A percentile compares a stretch with the other conserved stretches of the same genome.
phyloP scores from a whole-genome alignment of 2,888 invertebrate species.

The Tenthredo scrophulariae region DNA sequence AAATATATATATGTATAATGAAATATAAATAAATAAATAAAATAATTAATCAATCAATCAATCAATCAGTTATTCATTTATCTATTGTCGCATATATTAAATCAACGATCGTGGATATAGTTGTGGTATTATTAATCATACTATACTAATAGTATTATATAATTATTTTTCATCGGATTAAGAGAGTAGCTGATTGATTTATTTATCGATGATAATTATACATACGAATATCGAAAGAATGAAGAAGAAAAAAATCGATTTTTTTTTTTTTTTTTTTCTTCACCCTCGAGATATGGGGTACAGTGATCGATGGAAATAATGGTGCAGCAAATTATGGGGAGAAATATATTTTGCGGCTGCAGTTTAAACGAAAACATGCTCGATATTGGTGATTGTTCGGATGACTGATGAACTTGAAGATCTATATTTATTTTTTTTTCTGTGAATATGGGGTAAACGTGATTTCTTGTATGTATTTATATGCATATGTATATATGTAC shows the following conservation, averaged over 20 bases:
- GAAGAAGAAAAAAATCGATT: too few species aligned
- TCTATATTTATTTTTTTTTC: neutral
- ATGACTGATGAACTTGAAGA: constrained; percentile 2
- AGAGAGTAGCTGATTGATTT: too few species aligned
- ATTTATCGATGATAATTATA: too few species aligned
- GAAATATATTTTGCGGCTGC: neutral
- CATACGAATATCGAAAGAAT: too few species aligned
- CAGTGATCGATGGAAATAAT: constrained; percentile 20
- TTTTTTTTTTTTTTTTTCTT: too few species aligned
- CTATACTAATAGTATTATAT: too few species aligned
- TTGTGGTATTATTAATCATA: too few species aligned
- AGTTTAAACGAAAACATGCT: neutral
- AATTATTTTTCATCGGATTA: too few species aligned
- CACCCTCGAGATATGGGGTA: neutral
- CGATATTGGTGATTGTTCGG: neutral
- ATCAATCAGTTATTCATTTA: neutral
- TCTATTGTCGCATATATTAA: too few species aligned
- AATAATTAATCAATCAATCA: neutral
- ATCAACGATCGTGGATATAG: too few species aligned
- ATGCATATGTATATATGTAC: neutral
- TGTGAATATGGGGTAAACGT: neutral
- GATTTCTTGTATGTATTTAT: neutral
- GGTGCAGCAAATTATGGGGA: neutral
- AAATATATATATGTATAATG: neutral
- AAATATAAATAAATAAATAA: neutral